Evolutionary conservation across 2,888 invertebrate genomes (phyloP).

Genomic region (Lithophane leautieri): DNA sequence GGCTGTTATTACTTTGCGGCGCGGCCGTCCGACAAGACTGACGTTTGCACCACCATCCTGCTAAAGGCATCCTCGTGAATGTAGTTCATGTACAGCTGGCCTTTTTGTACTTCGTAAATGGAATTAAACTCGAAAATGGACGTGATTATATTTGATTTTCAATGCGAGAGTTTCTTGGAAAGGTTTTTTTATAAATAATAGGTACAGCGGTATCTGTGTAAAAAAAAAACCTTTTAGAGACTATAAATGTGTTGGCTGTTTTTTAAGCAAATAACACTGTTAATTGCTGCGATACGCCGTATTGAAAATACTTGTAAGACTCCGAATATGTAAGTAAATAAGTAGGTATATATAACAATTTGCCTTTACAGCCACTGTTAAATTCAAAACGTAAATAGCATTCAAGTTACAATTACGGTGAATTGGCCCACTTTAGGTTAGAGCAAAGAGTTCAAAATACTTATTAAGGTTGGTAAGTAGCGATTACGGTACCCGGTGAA

Average conservation of each 20-base stretch:
- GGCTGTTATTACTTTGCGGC: constrained; percentile 77
- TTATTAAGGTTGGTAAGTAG: constrained; percentile 67
- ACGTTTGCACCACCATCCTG: constrained; percentile 76
- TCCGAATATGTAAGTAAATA: constrained; percentile 21
- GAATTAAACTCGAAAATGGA: constrained; percentile 52
- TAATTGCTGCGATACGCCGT: constrained; percentile 24
- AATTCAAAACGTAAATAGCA: constrained; percentile 62
- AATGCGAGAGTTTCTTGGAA: constrained; percentile 30
- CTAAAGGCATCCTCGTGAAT: constrained; percentile 67
- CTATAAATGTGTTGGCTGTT: constrained; percentile 18
- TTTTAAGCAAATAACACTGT: constrained; percentile 17
- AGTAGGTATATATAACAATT: constrained; percentile 25
- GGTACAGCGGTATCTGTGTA: background rate
- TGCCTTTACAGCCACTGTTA: constrained; percentile 45
- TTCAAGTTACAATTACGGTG: constrained; percentile 60
- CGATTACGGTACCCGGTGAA: constrained; percentile 62
- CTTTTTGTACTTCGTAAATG: constrained; percentile 58
- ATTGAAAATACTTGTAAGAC: constrained; percentile 17
- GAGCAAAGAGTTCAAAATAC: constrained; percentile 67
- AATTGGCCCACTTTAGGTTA: constrained; percentile 64
- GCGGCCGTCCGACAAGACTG: constrained; percentile 71
- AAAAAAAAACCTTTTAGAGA: constrained; percentile 22
- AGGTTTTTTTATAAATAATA: constrained; percentile 3
- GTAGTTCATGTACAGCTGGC: constrained; percentile 55
- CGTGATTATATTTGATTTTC: constrained; percentile 46